phyloP scores from a whole-genome alignment of 1,140 invertebrate species.

The Ceratosolen fusciceps region DNA sequence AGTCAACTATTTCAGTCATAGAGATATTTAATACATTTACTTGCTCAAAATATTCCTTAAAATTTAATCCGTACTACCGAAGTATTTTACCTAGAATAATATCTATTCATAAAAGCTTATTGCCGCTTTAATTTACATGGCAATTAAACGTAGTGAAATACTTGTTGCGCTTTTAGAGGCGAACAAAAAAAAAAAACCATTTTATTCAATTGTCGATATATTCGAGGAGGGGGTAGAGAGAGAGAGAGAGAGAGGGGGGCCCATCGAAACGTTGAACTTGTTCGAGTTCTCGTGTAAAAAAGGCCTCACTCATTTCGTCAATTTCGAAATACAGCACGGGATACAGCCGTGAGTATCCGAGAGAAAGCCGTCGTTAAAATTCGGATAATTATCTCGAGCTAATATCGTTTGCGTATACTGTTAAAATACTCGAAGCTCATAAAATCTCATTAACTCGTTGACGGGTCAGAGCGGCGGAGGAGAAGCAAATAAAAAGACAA shows the following conservation, averaged over 20 bases:
- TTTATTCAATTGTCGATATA: no score
- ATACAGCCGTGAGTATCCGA: background rate
- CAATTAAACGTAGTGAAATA: no score
- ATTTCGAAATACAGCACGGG: slow-evolving; percentile 18
- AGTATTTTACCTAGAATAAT: no score
- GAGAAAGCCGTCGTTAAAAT: slow-evolving; percentile 41
- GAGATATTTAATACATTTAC: no score
- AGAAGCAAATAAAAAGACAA: slow-evolving; percentile 30
- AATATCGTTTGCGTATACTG: slow-evolving; percentile 28
- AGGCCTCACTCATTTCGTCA: background rate
- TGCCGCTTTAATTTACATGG: no score
- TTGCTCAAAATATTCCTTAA: no score
- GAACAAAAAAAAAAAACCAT: no score
- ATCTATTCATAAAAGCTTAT: no score
- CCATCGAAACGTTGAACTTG: background rate
- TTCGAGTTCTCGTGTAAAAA: no score
- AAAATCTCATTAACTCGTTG: slow-evolving; percentile 45
- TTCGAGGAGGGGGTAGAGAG: background rate
- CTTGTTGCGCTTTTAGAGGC: no score
- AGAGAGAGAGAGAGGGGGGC: background rate
- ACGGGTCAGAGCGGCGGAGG: background rate
- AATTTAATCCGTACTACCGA: no score
- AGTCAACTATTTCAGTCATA: no score
- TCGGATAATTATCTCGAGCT: slow-evolving; percentile 36
- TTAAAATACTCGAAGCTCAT: slow-evolving; percentile 30